A percentile compares a stretch with the other conserved stretches of the same genome.
Evolutionary conservation across 2,113 vertebrate species (phyloP).

Genomic region (Cochlearius cochlearius): DNA sequence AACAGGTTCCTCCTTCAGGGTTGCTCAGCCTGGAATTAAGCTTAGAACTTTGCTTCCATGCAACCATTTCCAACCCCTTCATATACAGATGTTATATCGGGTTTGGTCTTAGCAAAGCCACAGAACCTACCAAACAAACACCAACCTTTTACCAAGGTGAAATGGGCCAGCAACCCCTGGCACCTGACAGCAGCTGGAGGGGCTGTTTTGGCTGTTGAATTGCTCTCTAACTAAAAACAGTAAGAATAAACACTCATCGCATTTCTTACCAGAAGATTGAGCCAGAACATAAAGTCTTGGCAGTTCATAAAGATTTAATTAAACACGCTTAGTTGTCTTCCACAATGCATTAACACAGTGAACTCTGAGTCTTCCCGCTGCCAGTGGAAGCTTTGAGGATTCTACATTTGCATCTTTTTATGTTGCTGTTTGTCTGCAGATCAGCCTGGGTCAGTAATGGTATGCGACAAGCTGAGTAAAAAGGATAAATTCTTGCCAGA

Average conservation of each 20-base stretch:
- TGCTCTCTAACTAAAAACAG: neutral
- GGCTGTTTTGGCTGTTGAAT: neutral
- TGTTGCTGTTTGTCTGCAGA: neutral
- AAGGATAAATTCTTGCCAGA: neutral
- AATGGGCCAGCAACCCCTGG: neutral
- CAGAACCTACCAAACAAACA: neutral
- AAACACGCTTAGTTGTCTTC: neutral
- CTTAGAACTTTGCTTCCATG: neutral
- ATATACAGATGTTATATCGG: neutral
- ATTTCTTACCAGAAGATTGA: neutral
- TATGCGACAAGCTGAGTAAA: neutral
- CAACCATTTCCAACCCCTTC: neutral
- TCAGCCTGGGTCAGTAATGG: neutral
- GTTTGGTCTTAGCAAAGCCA: neutral
- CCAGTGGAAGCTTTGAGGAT: neutral
- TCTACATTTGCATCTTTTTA: neutral
- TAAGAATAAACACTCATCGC: neutral
- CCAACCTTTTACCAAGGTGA: neutral
- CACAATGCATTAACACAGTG: neutral
- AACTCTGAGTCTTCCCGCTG: neutral
- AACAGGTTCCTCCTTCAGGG: neutral
- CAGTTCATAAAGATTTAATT: neutral
- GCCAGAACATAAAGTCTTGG: neutral
- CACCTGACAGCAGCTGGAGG: neutral
- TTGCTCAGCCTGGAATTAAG: neutral